phyloP scores from a whole-genome alignment of 2,888 invertebrate genomes.

The Drosophila kuntzei region DNA sequence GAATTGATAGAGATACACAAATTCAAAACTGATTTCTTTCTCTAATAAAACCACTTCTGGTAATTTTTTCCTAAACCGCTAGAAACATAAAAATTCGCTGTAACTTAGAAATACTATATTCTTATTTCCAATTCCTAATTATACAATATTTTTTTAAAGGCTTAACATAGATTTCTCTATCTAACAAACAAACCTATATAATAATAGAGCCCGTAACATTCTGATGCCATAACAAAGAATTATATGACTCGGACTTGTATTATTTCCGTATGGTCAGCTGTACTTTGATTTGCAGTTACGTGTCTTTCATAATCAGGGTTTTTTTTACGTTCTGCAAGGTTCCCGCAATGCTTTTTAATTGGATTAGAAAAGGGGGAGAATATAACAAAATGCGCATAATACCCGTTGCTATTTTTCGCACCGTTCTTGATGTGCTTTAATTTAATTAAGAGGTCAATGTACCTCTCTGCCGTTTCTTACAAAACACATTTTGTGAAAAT shows the following conservation, averaged over 20 bases:
- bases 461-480: constrained; percentile 38
- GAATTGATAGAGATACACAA: too few species aligned
- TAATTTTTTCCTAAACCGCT: too few species aligned
- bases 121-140: too few species aligned
- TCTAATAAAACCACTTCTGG: too few species aligned
- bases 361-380: constrained; percentile 65
- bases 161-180: background rate
- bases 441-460: constrained; percentile 71
- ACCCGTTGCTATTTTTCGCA: constrained; percentile 59
- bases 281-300: constrained; percentile 61
- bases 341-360: constrained; percentile 67
- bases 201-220: constrained; percentile 11
- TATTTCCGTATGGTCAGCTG: constrained; percentile 26
- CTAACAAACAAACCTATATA: background rate
- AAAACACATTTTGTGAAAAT: constrained; percentile 28
- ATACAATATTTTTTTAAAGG: too few species aligned
- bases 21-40: too few species aligned
- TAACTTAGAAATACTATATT: too few species aligned
- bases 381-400: constrained; percentile 58
- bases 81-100: too few species aligned
- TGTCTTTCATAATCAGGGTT: constrained; percentile 32
- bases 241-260: constrained; percentile 13
- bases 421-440: constrained; percentile 56
- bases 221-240: constrained; percentile 4
- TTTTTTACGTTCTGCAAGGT: constrained; percentile 55